These are phyloP conservation scores for Syrphus vitripennis DNA, from an alignment of 2,888 invertebrate genomes.

Conservation along the genomic window DNA sequence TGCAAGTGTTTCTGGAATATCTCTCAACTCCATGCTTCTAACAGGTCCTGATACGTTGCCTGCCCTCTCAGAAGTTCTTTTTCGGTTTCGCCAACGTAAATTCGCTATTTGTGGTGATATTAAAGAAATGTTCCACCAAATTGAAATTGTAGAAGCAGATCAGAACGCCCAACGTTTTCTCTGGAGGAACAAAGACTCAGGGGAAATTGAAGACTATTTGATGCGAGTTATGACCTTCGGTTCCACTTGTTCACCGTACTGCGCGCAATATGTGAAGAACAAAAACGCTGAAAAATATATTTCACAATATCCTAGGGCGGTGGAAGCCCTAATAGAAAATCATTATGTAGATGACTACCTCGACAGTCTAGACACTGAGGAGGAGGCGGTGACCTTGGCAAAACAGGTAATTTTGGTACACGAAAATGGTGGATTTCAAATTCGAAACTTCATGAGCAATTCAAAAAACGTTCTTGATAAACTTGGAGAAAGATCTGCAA, in stretches of 20 bases:
- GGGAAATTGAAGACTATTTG: conserved; percentile 41
- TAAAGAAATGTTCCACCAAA: conserved; percentile 74
- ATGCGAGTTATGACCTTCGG: conserved; percentile 71
- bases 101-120: conserved; percentile 75
- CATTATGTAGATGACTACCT: conserved; percentile 12
- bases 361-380: not conserved
- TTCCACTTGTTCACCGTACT: conserved; percentile 65
- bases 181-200: conserved; percentile 62
- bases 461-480: not conserved
- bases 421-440: conserved; percentile 2
- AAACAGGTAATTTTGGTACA: conserved; percentile 8
- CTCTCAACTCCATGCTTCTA: conserved; percentile 75
- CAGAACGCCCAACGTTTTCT: conserved; percentile 73
- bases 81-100: conserved; percentile 76
- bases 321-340: conserved; percentile 8
- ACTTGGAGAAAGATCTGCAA: not conserved
- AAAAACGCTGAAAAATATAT: conserved; percentile 1
- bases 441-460: not conserved
- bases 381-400: conserved; percentile 56
- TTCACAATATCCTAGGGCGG: conserved; percentile 25
- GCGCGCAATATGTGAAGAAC: conserved; percentile 41
- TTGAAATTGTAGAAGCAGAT: conserved; percentile 71
- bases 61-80: conserved; percentile 75
- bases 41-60: conserved; percentile 75
- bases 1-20: conserved; percentile 71